Conservation (phyloP, 1,140 invertebrate species). For the Drosophila gunungcola region DNA sequence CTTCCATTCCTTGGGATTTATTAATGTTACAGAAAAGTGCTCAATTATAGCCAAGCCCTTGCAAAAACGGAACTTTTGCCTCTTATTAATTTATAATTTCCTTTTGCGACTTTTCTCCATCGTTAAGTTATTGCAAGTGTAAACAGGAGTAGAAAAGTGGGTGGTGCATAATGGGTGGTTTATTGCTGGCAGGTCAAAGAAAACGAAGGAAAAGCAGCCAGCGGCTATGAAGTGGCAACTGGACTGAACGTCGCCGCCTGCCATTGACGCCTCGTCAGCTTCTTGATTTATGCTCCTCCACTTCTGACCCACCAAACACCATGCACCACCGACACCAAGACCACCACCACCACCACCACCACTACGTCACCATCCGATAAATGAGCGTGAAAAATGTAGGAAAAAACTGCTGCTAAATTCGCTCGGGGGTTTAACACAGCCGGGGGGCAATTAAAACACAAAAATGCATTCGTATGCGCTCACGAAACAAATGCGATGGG, state of each 20-base stretch:
- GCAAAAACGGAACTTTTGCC: constrained; percentile 26
- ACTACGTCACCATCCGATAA: constrained; percentile 30
- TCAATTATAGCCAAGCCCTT: constrained; percentile 15
- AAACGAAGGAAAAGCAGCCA: constrained; percentile 28
- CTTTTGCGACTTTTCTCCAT: constrained; percentile 3
- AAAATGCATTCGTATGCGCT: constrained; percentile 56
- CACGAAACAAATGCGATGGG: constrained; percentile 62
- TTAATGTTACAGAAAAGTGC: neutral
- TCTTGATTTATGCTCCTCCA: constrained; percentile 65
- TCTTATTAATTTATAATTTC: constrained; percentile 36
- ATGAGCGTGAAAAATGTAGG: constrained; percentile 42
- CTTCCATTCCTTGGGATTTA: neutral
- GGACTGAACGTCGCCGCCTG: constrained; percentile 50
- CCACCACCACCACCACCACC: neutral
- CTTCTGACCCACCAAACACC: neutral
- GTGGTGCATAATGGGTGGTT: neutral
- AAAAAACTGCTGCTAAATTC: constrained; percentile 32
- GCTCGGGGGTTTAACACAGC: constrained; percentile 16
- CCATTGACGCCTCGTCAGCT: constrained; percentile 72
- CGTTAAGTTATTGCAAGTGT: constrained; percentile 14
- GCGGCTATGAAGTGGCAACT: constrained; percentile 35
- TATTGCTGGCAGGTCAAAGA: neutral
- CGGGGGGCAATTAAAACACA: constrained; percentile 52
- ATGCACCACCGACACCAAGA: neutral
- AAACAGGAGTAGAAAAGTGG: constrained; percentile 9